phyloP scores from a whole-genome alignment of 2,113 vertebrate genomes.

The Suricata suricatta region DNA sequence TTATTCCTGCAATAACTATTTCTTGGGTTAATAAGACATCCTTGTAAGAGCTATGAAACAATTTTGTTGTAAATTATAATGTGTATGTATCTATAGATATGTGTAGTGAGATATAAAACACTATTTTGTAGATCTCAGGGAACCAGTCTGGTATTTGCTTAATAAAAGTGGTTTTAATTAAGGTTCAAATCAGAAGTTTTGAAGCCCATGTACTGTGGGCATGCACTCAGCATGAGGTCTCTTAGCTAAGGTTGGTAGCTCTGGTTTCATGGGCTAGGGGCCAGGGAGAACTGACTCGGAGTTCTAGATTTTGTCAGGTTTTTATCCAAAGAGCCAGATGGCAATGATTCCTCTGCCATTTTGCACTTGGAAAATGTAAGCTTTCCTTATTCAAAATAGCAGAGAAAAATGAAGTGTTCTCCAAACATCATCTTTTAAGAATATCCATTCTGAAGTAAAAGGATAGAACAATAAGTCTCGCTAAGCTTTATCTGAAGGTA shows the following conservation, averaged over 20 bases:
- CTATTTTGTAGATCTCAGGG: background rate
- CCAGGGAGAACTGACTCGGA: background rate
- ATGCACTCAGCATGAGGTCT: background rate
- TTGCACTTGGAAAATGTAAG: background rate
- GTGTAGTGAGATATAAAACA: background rate
- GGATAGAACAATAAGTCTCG: background rate
- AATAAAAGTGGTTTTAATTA: conserved; percentile 34
- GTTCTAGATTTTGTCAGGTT: background rate
- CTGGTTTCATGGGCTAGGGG: background rate
- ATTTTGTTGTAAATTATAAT: background rate
- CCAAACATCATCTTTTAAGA: background rate
- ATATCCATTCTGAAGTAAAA: background rate
- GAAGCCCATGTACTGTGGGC: background rate
- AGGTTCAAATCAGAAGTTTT: background rate
- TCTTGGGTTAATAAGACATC: background rate
- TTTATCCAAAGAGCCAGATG: conserved; percentile 24
- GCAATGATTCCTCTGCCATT: background rate
- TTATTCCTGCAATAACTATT: background rate
- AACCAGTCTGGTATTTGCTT: background rate
- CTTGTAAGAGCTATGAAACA: background rate
- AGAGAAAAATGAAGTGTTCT: background rate
- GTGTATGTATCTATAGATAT: background rate
- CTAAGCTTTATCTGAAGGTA: background rate
- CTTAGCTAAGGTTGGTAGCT: background rate
- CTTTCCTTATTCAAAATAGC: background rate